phyloP scores from a whole-genome alignment of 2,113 vertebrate genomes.

The Saguinus imperator region DNA sequence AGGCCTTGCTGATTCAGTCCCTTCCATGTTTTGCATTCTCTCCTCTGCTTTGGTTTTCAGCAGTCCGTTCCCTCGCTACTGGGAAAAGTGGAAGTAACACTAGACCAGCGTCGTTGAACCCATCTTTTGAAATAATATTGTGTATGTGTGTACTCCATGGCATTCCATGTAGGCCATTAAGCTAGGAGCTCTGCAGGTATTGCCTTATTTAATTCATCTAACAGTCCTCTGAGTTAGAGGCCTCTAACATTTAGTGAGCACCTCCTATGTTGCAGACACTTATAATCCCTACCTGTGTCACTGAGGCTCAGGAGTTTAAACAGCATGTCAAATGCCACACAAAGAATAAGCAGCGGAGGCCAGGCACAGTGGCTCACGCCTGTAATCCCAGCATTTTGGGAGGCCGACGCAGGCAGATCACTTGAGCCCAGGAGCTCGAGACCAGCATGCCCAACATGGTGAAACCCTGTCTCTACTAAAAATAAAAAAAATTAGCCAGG shows the following conservation, averaged over 20 bases:
- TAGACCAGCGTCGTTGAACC: not conserved
- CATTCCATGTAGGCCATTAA: not conserved
- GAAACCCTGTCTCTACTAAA: no score
- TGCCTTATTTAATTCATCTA: not conserved
- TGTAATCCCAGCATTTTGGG: no score
- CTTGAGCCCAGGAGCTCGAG: no score
- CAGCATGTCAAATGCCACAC: not conserved
- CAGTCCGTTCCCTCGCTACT: not conserved
- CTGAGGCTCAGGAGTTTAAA: not conserved
- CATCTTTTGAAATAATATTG: not conserved
- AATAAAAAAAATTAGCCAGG: no score
- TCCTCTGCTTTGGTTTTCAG: not conserved
- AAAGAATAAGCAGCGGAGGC: not conserved
- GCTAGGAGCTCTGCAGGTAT: not conserved
- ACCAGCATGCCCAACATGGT: no score
- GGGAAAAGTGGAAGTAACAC: not conserved
- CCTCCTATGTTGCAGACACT: not conserved
- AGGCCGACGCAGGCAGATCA: no score
- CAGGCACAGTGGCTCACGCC: no score
- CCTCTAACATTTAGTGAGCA: not conserved
- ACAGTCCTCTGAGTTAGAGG: not conserved
- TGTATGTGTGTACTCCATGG: accelerated
- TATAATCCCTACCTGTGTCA: not conserved
- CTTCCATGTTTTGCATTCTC: not conserved
- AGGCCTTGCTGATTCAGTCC: not conserved